phyloP scores from a whole-genome alignment of 2,888 invertebrate genomes.

The Phymatocera aterrima region DNA sequence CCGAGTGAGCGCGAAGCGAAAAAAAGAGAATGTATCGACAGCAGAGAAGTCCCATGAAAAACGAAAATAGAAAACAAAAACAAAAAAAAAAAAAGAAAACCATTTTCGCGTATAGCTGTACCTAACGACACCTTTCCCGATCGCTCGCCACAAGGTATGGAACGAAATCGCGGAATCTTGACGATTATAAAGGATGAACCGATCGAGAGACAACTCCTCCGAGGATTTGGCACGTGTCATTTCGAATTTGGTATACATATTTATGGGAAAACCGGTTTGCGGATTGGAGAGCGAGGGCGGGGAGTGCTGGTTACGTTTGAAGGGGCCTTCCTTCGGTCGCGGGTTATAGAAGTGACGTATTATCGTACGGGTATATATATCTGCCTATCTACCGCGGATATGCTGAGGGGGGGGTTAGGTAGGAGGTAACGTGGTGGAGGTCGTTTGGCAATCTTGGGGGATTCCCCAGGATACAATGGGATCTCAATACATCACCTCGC shows the following conservation, averaged over 20 bases:
- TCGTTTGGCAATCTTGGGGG: conserved; percentile 75
- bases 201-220: neutral
- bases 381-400: too few relatives aligned
- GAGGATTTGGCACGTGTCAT: neutral
- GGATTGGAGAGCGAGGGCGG: conserved; percentile 18
- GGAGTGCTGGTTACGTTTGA: conserved; percentile 29
- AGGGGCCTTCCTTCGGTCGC: conserved; percentile 23
- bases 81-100: too few relatives aligned
- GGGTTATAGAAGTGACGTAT: conserved; percentile 69
- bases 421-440: conserved; percentile 48
- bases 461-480: conserved; percentile 74
- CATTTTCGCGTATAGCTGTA: too few relatives aligned
- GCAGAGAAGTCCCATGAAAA: too few relatives aligned
- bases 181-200: too few relatives aligned
- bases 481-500: conserved; percentile 75
- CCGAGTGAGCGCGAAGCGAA: too few relatives aligned
- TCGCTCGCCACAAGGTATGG: too few relatives aligned
- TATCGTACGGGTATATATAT: conserved; percentile 61
- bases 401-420: conserved; percentile 57
- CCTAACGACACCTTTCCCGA: too few relatives aligned
- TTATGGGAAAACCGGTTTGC: conserved; percentile 16
- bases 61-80: too few relatives aligned
- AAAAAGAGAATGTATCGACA: too few relatives aligned
- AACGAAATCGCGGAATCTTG: too few relatives aligned
- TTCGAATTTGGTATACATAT: conserved; percentile 15